phyloP scores from a whole-genome alignment of 2,888 invertebrate genomes.

The Campoletis raptor region DNA sequence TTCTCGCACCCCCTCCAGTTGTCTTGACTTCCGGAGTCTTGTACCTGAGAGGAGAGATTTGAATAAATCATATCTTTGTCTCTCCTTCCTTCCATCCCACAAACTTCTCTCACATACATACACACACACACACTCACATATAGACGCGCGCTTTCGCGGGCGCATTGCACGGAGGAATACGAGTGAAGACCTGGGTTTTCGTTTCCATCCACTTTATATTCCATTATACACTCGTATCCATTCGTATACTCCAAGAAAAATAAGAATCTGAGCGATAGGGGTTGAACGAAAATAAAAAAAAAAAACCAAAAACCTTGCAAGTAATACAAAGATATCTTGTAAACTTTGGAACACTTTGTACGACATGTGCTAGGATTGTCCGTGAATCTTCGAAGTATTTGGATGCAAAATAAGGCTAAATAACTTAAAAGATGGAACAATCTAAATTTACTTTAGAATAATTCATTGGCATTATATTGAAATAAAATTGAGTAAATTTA shows the following conservation, averaged over 20 bases:
- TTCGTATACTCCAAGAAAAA: conserved; percentile 21
- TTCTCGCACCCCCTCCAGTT: conserved; percentile 23
- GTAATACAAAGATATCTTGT: conserved; percentile 15
- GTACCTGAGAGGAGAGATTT: conserved; percentile 59
- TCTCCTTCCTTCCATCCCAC: conserved; percentile 30
- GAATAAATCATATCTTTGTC: conserved; percentile 67
- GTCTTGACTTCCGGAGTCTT: conserved; percentile 48
- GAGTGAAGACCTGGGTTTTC: conserved; percentile 16
- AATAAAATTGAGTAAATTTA: neutral
- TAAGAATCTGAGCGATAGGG: conserved; percentile 6
- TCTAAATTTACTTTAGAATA: neutral
- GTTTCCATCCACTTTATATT: conserved; percentile 65
- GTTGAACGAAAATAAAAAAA: neutral
- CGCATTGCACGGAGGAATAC: neutral
- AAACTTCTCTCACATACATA: conserved; percentile 46
- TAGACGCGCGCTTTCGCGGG: neutral
- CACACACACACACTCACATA: neutral
- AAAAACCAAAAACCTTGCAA: conserved; percentile 4
- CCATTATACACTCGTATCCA: conserved; percentile 49
- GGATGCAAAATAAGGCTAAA: neutral
- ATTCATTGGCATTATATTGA: neutral
- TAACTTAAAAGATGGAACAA: neutral
- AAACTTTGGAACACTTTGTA: conserved; percentile 42
- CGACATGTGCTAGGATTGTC: conserved; percentile 28
- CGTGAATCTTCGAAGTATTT: neutral